Base-by-base conservation (phyloP, 2,888 invertebrate species). In the Liposcelis brunnea region DNA sequence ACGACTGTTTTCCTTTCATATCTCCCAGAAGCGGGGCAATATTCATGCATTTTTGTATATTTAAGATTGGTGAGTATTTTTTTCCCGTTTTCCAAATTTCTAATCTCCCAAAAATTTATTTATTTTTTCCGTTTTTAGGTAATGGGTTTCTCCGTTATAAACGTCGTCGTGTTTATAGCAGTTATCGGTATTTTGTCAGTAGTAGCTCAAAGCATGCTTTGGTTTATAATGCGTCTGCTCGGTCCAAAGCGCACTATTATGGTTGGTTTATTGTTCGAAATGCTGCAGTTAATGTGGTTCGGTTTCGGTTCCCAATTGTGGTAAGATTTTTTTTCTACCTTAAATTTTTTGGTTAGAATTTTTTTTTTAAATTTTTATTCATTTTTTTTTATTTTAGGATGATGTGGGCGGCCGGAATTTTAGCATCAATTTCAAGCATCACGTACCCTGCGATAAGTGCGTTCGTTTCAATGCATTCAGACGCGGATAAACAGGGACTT, bases 11-110 rank as follows among this genome's bases (percentile, higher is more conserved):
- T 98, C 64, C 74, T 98, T 47, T 95, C 95, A 16, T 98, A 98
- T 67, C 71, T 98, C 55, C 97, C 98, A 2, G 98, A 99, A 68
- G 87, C 87, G 34, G 97, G 97, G 53, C 94, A 98, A 69, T 98
- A 98, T 68, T 97, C 97, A 48, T 97, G 97, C 69, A 95, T 98
- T 69, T 98, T 98, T 70, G 97, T 98, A 57, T 98, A 98, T 68
- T 74, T 98, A 54, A 90, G 90, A 69, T 72, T 97, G 61, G 91
- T 79, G 58, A 61, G 68, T 61, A 21, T 10, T 15, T 18, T 40
- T 42, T 26, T 12, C 11, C n/a, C 7, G 15, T 26, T 8, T 26
- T 26, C 8, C 4, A 11, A n/a, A 18, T 47, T 42, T 14, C 40
- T 4, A 5, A 2, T 1, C 12, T 36, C 31, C 43, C 2, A 40